Evolutionary conservation across 2,797 vertebrate species (phyloP).

Genomic region (Hozukius guyotensis): DNA sequence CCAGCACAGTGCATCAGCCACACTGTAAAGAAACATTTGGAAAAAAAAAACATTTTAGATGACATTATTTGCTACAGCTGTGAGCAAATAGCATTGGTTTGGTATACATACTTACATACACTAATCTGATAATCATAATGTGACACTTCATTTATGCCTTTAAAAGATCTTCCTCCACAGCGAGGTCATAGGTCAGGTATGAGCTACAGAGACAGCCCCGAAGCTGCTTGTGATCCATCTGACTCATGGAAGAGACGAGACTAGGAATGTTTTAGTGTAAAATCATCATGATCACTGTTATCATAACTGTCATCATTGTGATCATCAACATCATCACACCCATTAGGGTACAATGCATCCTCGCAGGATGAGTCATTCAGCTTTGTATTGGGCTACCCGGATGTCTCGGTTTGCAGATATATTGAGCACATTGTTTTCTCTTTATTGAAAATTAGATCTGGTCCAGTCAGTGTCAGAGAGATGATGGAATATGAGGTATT

Average conservation of each 20-base stretch:
- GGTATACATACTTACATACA: not conserved
- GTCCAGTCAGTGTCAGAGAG: not conserved
- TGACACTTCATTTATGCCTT: not conserved
- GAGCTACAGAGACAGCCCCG: not conserved
- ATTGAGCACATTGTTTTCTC: not conserved
- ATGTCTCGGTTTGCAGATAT: not conserved
- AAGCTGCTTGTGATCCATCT: not conserved
- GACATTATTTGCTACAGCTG: not conserved
- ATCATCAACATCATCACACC: not conserved
- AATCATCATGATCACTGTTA: not conserved
- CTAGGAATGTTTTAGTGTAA: not conserved
- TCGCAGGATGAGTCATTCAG: not conserved
- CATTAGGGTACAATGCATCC: not conserved
- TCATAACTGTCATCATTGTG: conserved; percentile 5
- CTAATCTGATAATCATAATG: not conserved
- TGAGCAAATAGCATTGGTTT: not conserved
- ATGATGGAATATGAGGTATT: not conserved
- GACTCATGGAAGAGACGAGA: not conserved
- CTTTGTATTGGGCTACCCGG: not conserved
- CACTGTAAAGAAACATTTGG: not conserved
- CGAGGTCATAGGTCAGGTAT: not conserved
- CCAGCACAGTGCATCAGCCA: not conserved
- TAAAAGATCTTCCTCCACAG: not conserved
- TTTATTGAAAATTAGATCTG: not conserved
- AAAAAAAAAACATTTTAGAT: not conserved